Conservation (phyloP, 2,888 invertebrate genomes). For the Drosophila tripunctata region DNA sequence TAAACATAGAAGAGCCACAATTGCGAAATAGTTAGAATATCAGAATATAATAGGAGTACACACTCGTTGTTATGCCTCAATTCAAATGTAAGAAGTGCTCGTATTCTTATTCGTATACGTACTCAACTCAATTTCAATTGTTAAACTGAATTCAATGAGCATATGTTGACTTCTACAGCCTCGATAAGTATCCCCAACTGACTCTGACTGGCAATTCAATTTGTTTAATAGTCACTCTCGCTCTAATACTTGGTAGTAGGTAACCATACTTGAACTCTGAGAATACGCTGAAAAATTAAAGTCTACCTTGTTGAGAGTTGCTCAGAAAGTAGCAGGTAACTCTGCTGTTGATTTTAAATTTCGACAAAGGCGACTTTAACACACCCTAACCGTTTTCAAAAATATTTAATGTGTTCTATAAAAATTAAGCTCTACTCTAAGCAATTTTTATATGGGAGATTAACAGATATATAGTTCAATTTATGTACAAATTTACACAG, state of each 20-base stretch:
- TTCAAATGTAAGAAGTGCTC: background rate
- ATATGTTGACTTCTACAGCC: conserved; percentile 30
- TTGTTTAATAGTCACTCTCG: conserved; percentile 43
- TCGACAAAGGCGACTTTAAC: background rate
- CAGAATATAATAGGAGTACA: background rate
- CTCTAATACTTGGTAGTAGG: no score
- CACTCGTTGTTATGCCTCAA: background rate
- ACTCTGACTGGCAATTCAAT: conserved; percentile 35
- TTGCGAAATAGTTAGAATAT: background rate
- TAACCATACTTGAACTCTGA: conserved; percentile 8
- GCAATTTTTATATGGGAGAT: no score
- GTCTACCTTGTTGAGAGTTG: conserved; percentile 26
- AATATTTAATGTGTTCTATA: background rate
- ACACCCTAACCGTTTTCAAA: background rate
- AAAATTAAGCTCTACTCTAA: no score
- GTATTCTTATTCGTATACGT: background rate
- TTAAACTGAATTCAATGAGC: conserved; percentile 34
- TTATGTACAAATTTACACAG: no score
- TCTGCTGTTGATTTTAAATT: background rate
- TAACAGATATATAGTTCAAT: no score
- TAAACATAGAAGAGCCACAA: conserved; percentile 14
- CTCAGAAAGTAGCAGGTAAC: background rate
- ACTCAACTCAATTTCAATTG: conserved; percentile 15
- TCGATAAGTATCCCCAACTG: conserved; percentile 20
- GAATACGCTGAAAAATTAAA: background rate